These are phyloP conservation scores for Platanista minor DNA, from an alignment of 2,113 vertebrate genomes.

Conservation along the genomic window DNA sequence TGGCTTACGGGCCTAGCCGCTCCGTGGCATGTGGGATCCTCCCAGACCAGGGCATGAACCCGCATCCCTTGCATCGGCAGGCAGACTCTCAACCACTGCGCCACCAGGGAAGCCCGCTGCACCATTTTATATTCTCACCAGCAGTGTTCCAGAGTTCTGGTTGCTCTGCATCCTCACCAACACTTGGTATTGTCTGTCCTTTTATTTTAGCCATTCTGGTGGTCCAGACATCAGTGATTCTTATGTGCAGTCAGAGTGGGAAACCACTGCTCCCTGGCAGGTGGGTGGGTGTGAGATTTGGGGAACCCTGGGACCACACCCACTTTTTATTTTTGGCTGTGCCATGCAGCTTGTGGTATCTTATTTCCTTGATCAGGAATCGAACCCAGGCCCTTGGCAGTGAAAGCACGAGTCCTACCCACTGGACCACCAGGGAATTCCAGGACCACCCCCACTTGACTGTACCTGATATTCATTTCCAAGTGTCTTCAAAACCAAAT, in stretches of 20 bases:
- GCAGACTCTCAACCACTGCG: rapidly evolving
- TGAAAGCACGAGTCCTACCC: too few relatives aligned
- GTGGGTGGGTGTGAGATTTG: background rate
- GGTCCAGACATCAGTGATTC: background rate
- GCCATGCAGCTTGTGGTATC: too few relatives aligned
- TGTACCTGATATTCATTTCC: background rate
- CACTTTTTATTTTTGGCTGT: too few relatives aligned
- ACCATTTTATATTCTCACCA: background rate
- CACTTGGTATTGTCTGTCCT: background rate
- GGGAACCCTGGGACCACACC: background rate
- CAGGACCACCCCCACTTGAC: background rate
- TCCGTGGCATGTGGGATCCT: rapidly evolving
- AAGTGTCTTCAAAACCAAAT: background rate
- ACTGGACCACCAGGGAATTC: too few relatives aligned
- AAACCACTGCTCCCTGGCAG: background rate
- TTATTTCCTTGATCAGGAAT: too few relatives aligned
- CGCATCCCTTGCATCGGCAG: too few relatives aligned
- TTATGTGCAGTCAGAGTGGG: background rate
- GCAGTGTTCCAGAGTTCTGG: background rate
- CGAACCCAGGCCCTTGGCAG: too few relatives aligned
- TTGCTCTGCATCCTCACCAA: background rate
- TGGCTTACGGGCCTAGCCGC: too few relatives aligned
- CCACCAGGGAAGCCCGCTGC: too few relatives aligned
- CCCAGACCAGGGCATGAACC: rapidly evolving
- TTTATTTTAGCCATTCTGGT: background rate